Conservation (phyloP, 2,888 invertebrate genomes). For the Lumbricus terrestris region DNA sequence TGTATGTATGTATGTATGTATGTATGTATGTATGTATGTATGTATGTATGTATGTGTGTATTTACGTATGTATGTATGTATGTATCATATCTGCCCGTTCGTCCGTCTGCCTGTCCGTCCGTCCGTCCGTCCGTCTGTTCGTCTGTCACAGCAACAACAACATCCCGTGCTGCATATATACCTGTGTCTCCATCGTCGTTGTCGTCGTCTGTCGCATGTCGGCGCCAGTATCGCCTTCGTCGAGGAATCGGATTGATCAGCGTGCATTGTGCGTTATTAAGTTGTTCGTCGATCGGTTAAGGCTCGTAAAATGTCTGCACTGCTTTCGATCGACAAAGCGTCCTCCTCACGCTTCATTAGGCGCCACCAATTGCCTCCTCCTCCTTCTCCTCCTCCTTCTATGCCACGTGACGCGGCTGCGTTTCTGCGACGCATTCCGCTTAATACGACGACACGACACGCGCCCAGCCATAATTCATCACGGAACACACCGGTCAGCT, state of each 20-base stretch:
- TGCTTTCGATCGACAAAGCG: not conserved
- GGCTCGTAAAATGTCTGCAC: not conserved
- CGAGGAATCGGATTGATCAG: not conserved
- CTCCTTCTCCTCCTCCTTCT: no score
- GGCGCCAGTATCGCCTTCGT: not conserved
- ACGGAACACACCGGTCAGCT: not conserved
- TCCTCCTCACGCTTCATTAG: not conserved
- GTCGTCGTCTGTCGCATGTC: not conserved
- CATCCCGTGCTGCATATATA: not conserved
- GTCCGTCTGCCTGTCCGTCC: no score
- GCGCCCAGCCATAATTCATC: not conserved
- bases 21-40: no score
- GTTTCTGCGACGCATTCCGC: not conserved
- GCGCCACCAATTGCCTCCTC: not conserved
- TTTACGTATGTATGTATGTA: no score
- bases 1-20: no score
- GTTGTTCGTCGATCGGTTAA: constrained; percentile 3
- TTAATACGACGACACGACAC: not conserved
- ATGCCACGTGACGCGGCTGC: not conserved
- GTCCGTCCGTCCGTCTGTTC: not conserved
- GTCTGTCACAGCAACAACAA: not conserved
- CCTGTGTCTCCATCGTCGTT: not conserved
- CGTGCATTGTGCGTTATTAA: not conserved
- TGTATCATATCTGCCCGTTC: no score
- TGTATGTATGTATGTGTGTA: no score